Percentiles rank a stretch among this genome's conserved stretches.
phyloP scores from a whole-genome alignment of 1,140 invertebrate species.

The Sminthurinus signatus region DNA sequence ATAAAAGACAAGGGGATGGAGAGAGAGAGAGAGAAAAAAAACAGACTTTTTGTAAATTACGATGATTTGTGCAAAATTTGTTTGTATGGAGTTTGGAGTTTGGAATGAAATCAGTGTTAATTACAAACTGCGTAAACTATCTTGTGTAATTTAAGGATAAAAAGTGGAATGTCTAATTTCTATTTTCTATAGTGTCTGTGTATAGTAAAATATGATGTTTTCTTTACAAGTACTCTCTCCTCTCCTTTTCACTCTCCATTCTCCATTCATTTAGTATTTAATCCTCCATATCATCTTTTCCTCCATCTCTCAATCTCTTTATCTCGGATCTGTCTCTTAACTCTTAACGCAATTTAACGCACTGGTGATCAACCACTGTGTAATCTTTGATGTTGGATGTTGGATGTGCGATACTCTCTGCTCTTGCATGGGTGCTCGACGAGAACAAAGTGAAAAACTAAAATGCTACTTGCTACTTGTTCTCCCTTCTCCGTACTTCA shows the following conservation, averaged over 20 bases:
- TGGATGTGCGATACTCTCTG: slow-evolving; percentile 13
- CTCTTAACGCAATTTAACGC: slow-evolving; percentile 23
- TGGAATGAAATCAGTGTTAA: background rate
- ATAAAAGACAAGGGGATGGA: too few relatives aligned
- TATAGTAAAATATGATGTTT: too few relatives aligned
- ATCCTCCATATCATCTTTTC: too few relatives aligned
- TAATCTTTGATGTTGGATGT: background rate
- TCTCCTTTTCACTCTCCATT: too few relatives aligned
- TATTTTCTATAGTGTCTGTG: too few relatives aligned
- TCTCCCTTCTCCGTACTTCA: too few relatives aligned
- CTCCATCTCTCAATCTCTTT: background rate
- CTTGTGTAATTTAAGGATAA: too few relatives aligned
- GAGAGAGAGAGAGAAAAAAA: too few relatives aligned
- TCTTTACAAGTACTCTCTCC: too few relatives aligned
- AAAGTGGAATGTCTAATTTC: too few relatives aligned
- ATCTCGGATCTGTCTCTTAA: background rate
- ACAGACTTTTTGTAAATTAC: background rate
- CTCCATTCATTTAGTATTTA: too few relatives aligned
- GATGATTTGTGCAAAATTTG: background rate
- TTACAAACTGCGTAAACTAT: slow-evolving; percentile 10
- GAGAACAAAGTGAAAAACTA: slow-evolving; percentile 8
- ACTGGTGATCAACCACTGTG: background rate
- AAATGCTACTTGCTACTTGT: too few relatives aligned
- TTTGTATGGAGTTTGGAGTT: background rate
- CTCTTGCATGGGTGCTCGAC: slow-evolving; percentile 14